Conservation (phyloP, 2,797 vertebrate species). For the Clarias platycephalus region DNA sequence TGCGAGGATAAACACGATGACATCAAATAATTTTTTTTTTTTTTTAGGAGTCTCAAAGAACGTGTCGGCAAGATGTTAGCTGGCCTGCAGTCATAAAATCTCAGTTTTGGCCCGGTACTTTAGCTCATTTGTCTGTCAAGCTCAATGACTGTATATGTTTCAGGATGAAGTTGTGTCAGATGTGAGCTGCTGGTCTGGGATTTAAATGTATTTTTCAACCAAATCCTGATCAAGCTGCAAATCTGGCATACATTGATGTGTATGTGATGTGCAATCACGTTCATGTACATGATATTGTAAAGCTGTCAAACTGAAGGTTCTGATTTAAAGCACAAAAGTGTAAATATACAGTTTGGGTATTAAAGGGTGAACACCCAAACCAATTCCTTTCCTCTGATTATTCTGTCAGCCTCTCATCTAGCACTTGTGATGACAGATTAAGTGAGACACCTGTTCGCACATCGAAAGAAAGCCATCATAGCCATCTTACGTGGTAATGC, state of each 20-base stretch:
- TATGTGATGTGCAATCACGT: neutral
- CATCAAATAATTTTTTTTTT: constrained; percentile 29
- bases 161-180: constrained; percentile 61
- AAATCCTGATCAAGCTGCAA: neutral
- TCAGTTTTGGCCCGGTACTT: constrained; percentile 33
- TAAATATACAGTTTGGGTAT: constrained; percentile 19
- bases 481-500: constrained; percentile 5
- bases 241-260: neutral
- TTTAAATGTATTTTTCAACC: neutral
- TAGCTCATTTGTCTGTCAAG: constrained; percentile 61
- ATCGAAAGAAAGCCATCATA: constrained; percentile 32
- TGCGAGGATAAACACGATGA: constrained; percentile 27
- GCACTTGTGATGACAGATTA: constrained; percentile 30
- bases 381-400: constrained; percentile 39
- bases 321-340: neutral
- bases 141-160: constrained; percentile 56
- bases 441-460: constrained; percentile 36
- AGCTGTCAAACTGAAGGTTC: neutral
- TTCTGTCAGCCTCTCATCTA: constrained; percentile 36
- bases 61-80: neutral
- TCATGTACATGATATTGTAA: neutral
- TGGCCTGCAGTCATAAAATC: constrained; percentile 31
- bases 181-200: constrained; percentile 50
- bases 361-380: constrained; percentile 41
- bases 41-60: constrained; percentile 31